Conservation (phyloP, 1,140 invertebrate genomes). For the Acromyrmex charruanus region DNA sequence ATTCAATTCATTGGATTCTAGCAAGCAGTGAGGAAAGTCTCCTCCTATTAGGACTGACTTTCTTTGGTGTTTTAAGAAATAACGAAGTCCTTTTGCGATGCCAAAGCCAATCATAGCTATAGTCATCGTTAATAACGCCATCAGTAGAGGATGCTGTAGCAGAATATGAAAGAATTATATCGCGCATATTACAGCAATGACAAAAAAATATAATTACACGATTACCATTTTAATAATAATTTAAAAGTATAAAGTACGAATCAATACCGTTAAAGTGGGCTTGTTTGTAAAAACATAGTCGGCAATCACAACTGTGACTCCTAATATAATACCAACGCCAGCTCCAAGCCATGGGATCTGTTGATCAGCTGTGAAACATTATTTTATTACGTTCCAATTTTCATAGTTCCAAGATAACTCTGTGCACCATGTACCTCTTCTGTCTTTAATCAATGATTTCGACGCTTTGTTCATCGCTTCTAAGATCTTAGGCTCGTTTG, state of each 20-base stretch:
- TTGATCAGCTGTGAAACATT: slow-evolving; percentile 88
- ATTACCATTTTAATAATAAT: slow-evolving; percentile 7
- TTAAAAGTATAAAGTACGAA: slow-evolving; percentile 15
- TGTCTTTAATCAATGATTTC: slow-evolving; percentile 88
- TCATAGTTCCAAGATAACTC: not conserved
- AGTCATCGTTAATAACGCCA: slow-evolving; percentile 88
- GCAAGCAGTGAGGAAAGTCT: slow-evolving; percentile 70
- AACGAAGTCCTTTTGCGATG: slow-evolving; percentile 87
- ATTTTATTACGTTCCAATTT: slow-evolving; percentile 32
- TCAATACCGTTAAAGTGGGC: slow-evolving; percentile 89
- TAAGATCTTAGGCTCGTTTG: slow-evolving; percentile 89
- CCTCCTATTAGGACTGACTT: slow-evolving; percentile 72
- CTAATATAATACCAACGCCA: slow-evolving; percentile 91
- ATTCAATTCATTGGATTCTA: slow-evolving; percentile 85
- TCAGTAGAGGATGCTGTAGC: slow-evolving; percentile 88
- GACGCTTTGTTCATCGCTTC: slow-evolving; percentile 89
- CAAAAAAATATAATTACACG: not conserved
- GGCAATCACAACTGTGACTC: slow-evolving; percentile 90
- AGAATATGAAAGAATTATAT: slow-evolving; percentile 51
- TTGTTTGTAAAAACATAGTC: slow-evolving; percentile 90
- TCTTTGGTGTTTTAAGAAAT: slow-evolving; percentile 87
- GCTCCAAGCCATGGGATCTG: slow-evolving; percentile 92
- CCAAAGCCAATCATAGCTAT: slow-evolving; percentile 88
- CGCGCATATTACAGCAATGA: not conserved
- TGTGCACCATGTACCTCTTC: slow-evolving; percentile 80